Base-by-base conservation (phyloP, 2,888 invertebrate genomes). In the Camptogramma bilineatum region DNA sequence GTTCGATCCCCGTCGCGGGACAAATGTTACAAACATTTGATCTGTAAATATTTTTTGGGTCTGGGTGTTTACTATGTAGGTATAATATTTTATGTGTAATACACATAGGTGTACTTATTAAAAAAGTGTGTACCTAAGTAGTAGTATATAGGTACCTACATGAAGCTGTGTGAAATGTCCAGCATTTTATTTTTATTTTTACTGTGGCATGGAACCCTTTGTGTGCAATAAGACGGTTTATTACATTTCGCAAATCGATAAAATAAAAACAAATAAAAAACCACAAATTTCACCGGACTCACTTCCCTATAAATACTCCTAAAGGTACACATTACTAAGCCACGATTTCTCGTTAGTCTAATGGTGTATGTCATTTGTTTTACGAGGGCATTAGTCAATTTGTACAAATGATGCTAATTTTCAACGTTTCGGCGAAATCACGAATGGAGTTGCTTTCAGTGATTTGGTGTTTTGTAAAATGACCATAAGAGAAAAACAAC, bases 311-410 rank as follows among this genome's bases (percentile, higher is more conserved):
- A 61, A 56, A 64, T 64, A 64, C 39, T 18, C 47, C 34, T 57
- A 28, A 53, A 53, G 53, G 50, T 52, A 65, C 67, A 57, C 68
- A 70, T 69, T 71, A 68, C 65, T 68, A 34, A 54, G 60, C 56
- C 69, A 65, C 71, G 69, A 72, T 51, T 72, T 61, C 70, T 73
- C 74, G 74, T 74, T 74, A 72, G 68, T 54, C 62, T 73, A 73
- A 75, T 75, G 75, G 64, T 10, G 65, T 51, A 68, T 68, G 73
- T 71, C 71, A 73, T 73, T 73, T 75, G 73, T 72, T 71, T 71
- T 73, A 73, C 67, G 73, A 67, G 55, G 57, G 52, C 71, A 75
- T 73, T 75, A 75, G 57, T 76, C 74, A 73, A 76, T 76, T 39
- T 69, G 54, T 70, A 72, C 69, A 72, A 73, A 76, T 76, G 72